Conservation (phyloP, 2,113 vertebrate species). For the Osmerus mordax region DNA sequence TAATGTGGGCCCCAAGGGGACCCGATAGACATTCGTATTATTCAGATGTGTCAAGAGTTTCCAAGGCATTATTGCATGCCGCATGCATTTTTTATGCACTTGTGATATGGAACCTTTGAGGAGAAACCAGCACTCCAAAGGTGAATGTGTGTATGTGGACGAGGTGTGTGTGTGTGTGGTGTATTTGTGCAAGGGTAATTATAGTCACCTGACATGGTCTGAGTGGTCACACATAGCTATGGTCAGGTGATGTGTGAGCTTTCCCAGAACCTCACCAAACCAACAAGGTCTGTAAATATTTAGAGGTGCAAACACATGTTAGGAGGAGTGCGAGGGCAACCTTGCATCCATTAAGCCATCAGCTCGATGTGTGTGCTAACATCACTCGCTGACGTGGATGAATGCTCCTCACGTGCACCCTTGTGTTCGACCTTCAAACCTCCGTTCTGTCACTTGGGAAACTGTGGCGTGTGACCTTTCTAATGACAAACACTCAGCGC, state of each 20-base stretch:
- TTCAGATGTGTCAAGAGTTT: constrained; percentile 58
- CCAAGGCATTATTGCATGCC: constrained; percentile 50
- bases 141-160: not conserved
- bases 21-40: constrained; percentile 59
- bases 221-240: constrained; percentile 14
- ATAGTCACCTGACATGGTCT: no score
- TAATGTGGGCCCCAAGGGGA: constrained; percentile 52
- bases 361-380: constrained; percentile 21
- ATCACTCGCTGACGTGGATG: constrained; percentile 20
- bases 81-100: constrained; percentile 62
- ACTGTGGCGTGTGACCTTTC: constrained; percentile 53
- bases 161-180: constrained; percentile 2
- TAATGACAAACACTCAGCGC: constrained; percentile 42
- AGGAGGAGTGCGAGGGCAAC: not conserved
- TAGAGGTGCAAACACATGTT: constrained; percentile 1
- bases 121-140: constrained; percentile 19
- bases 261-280: constrained; percentile 1
- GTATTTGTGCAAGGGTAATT: not conserved
- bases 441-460: constrained; percentile 20
- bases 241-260: constrained; percentile 7
- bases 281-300: not conserved
- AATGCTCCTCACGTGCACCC: constrained; percentile 25
- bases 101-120: constrained; percentile 42
- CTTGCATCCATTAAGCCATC: constrained; percentile 17
- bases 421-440: constrained; percentile 47